phyloP scores from a whole-genome alignment of 2,888 invertebrate genomes.

The Chymomyza fuscimana region DNA sequence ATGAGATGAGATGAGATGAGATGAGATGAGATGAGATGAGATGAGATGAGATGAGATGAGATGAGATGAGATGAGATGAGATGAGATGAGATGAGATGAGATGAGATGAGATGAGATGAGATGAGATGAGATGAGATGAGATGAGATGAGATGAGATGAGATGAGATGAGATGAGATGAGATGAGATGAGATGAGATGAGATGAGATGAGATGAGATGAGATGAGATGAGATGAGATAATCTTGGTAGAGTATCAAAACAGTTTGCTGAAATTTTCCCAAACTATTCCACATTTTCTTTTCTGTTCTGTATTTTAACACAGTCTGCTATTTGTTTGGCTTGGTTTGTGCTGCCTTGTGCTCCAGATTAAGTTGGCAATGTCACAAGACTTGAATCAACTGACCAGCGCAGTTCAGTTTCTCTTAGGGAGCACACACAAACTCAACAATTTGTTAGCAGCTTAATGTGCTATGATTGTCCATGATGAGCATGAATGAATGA shows the following conservation, averaged over 20 bases:
- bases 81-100: too few relatives aligned
- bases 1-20: too few relatives aligned
- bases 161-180: too few relatives aligned
- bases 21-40: too few relatives aligned
- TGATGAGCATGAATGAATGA: neutral
- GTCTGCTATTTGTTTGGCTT: neutral
- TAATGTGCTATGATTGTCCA: neutral
- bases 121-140: too few relatives aligned
- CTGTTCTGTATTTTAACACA: slow-evolving; percentile 25
- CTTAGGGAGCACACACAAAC: neutral
- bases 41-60: too few relatives aligned
- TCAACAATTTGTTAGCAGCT: neutral
- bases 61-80: too few relatives aligned
- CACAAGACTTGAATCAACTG: neutral
- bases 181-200: too few relatives aligned
- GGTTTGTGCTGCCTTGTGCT: neutral
- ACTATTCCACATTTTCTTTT: neutral
- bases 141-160: too few relatives aligned
- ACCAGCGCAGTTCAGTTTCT: neutral
- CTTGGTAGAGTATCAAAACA: neutral
- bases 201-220: too few relatives aligned
- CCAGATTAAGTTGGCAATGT: neutral
- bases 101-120: too few relatives aligned
- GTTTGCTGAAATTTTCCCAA: neutral
- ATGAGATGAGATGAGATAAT: too few relatives aligned